phyloP scores from a whole-genome alignment of 1,140 invertebrate species.

The Drosophila kurseongensis region DNA sequence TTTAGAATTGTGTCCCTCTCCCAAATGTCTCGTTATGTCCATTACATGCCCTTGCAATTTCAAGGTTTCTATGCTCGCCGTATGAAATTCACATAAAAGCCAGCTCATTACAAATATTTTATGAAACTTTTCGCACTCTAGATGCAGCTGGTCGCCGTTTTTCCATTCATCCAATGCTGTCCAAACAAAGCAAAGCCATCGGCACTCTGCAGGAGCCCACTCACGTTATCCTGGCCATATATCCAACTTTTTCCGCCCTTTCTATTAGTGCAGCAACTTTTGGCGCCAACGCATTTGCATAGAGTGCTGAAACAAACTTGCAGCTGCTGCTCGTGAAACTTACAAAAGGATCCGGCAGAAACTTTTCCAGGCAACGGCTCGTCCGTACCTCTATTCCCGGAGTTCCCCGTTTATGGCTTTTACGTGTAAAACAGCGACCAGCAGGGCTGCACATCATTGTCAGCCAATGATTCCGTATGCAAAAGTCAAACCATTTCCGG shows the following conservation, averaged over 20 bases:
- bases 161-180: constrained; percentile 16
- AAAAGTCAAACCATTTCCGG: constrained; percentile 16
- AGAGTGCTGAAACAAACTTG: constrained; percentile 53
- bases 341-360: constrained; percentile 53
- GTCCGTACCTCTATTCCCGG: constrained; percentile 1
- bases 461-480: constrained; percentile 28
- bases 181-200: constrained; percentile 32
- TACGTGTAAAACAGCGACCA: not conserved
- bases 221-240: constrained; percentile 2
- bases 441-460: constrained; percentile 44
- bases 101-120: constrained; percentile 35
- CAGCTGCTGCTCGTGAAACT: constrained; percentile 69
- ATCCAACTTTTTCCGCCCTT: not conserved
- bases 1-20: constrained; percentile 4
- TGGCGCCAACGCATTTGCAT: constrained; percentile 44
- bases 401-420: not conserved
- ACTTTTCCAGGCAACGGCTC: constrained; percentile 14
- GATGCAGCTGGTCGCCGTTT: constrained; percentile 20
- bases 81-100: constrained; percentile 44
- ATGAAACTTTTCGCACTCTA: constrained; percentile 23
- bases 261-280: constrained; percentile 14
- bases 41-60: constrained; percentile 1
- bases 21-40: not conserved
- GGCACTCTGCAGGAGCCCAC: constrained; percentile 6
- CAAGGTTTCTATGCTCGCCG: constrained; percentile 6